Evolutionary conservation across 2,888 invertebrate species (phyloP).

Genomic region (Lycaena phlaeas): DNA sequence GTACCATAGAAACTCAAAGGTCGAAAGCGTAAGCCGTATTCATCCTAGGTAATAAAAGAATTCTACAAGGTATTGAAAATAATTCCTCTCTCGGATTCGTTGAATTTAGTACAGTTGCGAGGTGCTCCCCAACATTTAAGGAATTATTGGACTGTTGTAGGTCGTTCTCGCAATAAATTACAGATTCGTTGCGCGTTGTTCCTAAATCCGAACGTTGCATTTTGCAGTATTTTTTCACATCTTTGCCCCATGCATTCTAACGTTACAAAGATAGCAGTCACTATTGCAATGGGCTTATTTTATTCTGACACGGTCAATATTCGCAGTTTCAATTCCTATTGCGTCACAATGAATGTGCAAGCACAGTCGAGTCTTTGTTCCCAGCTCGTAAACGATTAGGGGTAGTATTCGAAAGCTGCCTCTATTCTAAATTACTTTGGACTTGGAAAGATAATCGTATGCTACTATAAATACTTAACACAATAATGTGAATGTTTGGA

Average conservation of each 20-base stretch:
- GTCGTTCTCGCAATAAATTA: slow-evolving; percentile 4
- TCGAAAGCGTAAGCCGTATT: too few relatives aligned
- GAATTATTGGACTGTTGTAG: slow-evolving; percentile 7
- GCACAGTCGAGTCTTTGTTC: not conserved
- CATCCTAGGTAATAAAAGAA: too few relatives aligned
- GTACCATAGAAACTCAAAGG: too few relatives aligned
- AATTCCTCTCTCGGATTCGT: not conserved
- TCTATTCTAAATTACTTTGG: not conserved
- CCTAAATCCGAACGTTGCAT: slow-evolving; percentile 1
- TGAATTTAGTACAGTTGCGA: not conserved
- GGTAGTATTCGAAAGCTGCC: not conserved
- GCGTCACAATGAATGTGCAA: not conserved
- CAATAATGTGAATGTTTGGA: too few relatives aligned
- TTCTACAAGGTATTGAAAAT: not conserved
- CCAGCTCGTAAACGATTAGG: slow-evolving; percentile 1
- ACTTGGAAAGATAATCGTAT: not conserved
- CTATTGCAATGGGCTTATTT: not conserved
- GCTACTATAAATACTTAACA: too few relatives aligned
- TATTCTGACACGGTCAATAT: slow-evolving; percentile 1
- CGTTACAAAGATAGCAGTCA: not conserved
- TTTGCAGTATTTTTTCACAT: slow-evolving; percentile 3
- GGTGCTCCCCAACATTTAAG: not conserved
- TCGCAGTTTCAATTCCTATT: not conserved
- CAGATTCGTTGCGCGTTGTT: slow-evolving; percentile 2
- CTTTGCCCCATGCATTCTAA: not conserved